Evolutionary conservation across 2,888 invertebrate genomes (phyloP).

Genomic region (Seladonia tumulorum): DNA sequence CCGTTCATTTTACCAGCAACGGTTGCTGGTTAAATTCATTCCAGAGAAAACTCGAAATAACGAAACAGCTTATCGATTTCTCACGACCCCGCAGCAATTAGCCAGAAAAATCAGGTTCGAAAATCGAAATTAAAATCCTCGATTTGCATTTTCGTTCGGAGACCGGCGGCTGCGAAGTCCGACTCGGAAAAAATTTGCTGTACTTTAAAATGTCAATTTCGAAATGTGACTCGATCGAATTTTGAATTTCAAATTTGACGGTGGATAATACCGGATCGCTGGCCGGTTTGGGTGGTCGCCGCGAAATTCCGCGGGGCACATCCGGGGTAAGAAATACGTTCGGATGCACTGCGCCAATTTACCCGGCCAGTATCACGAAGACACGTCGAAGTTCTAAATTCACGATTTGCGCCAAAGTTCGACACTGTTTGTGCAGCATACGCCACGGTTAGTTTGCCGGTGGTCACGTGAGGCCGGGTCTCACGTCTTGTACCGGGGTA

Average conservation of each 20-base stretch:
- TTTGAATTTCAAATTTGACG: neutral
- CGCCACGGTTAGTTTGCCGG: conserved; percentile 76
- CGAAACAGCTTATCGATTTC: too few species aligned
- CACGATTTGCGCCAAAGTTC: conserved; percentile 77
- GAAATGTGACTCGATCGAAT: neutral
- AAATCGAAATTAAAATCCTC: neutral
- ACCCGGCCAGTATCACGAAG: conserved; percentile 71
- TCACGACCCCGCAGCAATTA: neutral
- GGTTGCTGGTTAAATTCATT: too few species aligned
- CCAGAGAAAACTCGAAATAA: too few species aligned
- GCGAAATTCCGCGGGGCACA: neutral
- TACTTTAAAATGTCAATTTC: neutral
- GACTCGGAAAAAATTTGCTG: neutral
- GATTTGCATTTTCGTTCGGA: neutral
- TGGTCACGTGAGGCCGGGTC: conserved; percentile 76
- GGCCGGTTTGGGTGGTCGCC: neutral
- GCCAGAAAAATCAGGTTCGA: neutral
- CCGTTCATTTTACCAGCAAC: too few species aligned
- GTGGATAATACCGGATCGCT: neutral
- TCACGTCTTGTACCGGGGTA: conserved; percentile 79
- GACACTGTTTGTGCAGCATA: conserved; percentile 74
- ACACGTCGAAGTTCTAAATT: conserved; percentile 78
- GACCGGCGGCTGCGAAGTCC: neutral
- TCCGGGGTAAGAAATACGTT: conserved; percentile 66
- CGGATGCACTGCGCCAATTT: conserved; percentile 69